Conservation (phyloP, 2,113 vertebrate species). For the Pterocles orientalis region DNA sequence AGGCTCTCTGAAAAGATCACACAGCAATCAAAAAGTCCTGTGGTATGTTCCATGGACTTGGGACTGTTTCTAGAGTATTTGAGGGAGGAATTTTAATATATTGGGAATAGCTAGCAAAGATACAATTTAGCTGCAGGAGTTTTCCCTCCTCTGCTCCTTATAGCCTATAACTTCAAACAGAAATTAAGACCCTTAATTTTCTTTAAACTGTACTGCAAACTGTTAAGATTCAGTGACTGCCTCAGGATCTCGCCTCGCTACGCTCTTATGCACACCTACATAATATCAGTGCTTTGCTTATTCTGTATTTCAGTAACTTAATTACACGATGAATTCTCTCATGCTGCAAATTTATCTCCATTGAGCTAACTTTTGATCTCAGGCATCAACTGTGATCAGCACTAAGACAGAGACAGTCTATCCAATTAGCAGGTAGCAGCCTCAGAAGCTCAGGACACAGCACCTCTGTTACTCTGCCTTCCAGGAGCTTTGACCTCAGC, state of each 20-base stretch:
- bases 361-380: constrained; percentile 40
- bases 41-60: neutral
- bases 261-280: neutral
- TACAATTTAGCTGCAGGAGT: neutral
- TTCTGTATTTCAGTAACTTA: neutral
- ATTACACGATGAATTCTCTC: neutral
- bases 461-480: neutral
- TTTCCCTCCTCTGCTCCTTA: neutral
- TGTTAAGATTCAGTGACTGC: neutral
- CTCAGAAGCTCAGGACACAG: neutral
- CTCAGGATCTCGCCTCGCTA: neutral
- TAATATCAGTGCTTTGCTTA: neutral
- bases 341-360: constrained; percentile 13
- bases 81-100: neutral
- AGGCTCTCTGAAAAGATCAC: neutral
- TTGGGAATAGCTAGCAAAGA: neutral
- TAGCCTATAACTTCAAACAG: neutral
- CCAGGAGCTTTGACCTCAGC: neutral
- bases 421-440: constrained; percentile 25
- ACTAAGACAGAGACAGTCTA: neutral
- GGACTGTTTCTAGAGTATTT: neutral
- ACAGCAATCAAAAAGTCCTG: neutral
- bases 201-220: neutral
- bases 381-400: constrained; percentile 15
- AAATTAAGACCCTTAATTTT: neutral